Evolutionary conservation across 1,140 invertebrate genomes (phyloP).

Genomic region (Bombus affinis): DNA sequence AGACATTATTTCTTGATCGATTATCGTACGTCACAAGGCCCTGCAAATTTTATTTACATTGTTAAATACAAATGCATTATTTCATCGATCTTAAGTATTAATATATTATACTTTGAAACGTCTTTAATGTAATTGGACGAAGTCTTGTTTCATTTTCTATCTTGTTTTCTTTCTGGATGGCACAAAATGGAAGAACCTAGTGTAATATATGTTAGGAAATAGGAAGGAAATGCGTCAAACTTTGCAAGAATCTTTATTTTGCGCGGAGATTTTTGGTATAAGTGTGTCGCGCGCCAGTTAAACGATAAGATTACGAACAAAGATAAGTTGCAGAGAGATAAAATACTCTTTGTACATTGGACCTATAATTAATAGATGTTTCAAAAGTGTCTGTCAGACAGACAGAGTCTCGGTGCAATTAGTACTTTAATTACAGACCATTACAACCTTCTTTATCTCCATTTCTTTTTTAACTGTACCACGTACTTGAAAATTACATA

Average conservation of each 20-base stretch:
- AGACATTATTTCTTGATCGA: too few relatives aligned
- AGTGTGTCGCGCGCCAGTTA: slow-evolving; percentile 51
- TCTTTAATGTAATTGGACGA: too few relatives aligned
- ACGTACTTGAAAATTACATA: too few relatives aligned
- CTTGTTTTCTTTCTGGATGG: background rate
- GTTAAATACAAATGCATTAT: too few relatives aligned
- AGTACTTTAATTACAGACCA: background rate
- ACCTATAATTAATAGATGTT: slow-evolving; percentile 57
- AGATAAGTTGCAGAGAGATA: slow-evolving; percentile 64
- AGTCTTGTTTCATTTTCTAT: background rate
- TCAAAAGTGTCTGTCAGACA: slow-evolving; percentile 33
- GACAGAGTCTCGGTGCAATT: background rate
- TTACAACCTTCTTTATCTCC: background rate
- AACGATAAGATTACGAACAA: slow-evolving; percentile 66
- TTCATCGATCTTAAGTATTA: too few relatives aligned
- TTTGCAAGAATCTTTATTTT: slow-evolving; percentile 27
- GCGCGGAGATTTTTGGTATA: slow-evolving; percentile 49
- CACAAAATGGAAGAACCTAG: background rate
- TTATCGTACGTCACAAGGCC: too few relatives aligned
- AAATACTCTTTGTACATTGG: slow-evolving; percentile 66
- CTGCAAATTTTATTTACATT: too few relatives aligned
- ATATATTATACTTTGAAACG: too few relatives aligned
- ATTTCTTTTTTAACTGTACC: too few relatives aligned
- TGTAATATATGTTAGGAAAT: background rate
- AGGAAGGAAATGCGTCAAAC: slow-evolving; percentile 26